A percentile compares a stretch with the other conserved stretches of the same genome.
phyloP scores from a whole-genome alignment of 2,888 invertebrate genomes.

The Cenopis cana region DNA sequence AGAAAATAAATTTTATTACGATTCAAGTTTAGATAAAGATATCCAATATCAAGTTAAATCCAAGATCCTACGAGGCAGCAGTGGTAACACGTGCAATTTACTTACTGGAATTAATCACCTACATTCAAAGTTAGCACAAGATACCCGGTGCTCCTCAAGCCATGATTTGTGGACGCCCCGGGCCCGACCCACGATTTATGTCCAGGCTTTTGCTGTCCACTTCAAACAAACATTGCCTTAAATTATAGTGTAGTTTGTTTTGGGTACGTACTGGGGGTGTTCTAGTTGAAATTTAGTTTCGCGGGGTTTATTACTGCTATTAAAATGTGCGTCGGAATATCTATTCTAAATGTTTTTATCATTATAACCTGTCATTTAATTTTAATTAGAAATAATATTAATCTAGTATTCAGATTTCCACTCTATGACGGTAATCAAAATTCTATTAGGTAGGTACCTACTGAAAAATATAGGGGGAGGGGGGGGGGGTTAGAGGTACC shows the following conservation, averaged over 20 bases:
- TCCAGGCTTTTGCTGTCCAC: conserved; percentile 65
- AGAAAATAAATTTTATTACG: neutral
- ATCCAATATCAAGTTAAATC: neutral
- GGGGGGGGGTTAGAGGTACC: too few relatives aligned
- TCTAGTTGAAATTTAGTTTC: conserved; percentile 14
- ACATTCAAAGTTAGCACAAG: conserved; percentile 34
- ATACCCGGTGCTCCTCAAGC: conserved; percentile 32
- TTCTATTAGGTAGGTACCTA: too few relatives aligned
- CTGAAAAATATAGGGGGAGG: too few relatives aligned
- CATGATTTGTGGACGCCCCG: conserved; percentile 63
- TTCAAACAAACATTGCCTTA: conserved; percentile 69
- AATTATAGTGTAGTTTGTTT: conserved; percentile 50
- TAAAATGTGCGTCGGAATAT: neutral
- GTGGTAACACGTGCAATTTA: conserved; percentile 37
- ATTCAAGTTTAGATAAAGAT: neutral
- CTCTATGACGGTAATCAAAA: too few relatives aligned
- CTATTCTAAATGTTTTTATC: too few relatives aligned
- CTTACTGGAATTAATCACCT: conserved; percentile 35
- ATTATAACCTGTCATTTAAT: too few relatives aligned
- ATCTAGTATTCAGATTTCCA: too few relatives aligned
- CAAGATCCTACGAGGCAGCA: conserved; percentile 19
- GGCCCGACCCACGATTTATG: conserved; percentile 60
- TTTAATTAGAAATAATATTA: too few relatives aligned
- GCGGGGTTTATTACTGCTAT: neutral
- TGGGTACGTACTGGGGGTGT: conserved; percentile 1